Evolutionary conservation across 2,113 vertebrate genomes (phyloP), one percentile per base, ranked within the genome.

Genomic region (Prunella fulvescens): DNA sequence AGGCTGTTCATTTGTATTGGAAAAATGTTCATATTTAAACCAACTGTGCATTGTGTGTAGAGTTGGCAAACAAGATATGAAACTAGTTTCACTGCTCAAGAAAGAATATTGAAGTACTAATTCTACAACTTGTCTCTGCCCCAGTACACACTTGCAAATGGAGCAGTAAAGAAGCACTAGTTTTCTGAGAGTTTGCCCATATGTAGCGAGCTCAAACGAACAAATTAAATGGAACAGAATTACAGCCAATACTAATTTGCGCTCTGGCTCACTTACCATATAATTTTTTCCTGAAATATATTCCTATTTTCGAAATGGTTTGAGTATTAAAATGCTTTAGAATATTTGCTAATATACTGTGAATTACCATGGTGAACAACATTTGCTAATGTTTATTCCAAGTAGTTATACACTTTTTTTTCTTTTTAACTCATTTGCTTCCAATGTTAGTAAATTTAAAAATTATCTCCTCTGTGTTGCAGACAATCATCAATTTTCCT

Each of bases 51-150:
- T 62, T 93, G 48, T n/a, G 19, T 83, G 58, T 89, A 76, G 86
- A 82, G 93, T 95, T 86, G 92, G 40, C 69, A 96, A 96, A 85
- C 16, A 48, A 91, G 53, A 87, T 92, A 53, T n/a, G 56, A 94
- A 96, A 80, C 79, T 76, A 26, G 44, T 91, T 69, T 88, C 51
- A 31, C 29, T 82, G 48, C 67, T 93, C 29, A 50, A 65, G 91
- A 72, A 95, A 95, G 82, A 62, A 76, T 92, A 96, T 95, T 97
- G 93, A 97, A 93, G 64, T 96, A 97, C 95, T 96, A 96, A 97
- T 97, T 96, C 90, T 91, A 44, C 48, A 54, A 29, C 37, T 87
- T 97, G 67, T 83, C 81, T 67, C 70, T 73, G 51, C 62, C 53
- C 82, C 56, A 81, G 65, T 56, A 72, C 56, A 67, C 64, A 79